Evolutionary conservation across 2,888 invertebrate genomes (phyloP).

Genomic region (Nomada fucata): DNA sequence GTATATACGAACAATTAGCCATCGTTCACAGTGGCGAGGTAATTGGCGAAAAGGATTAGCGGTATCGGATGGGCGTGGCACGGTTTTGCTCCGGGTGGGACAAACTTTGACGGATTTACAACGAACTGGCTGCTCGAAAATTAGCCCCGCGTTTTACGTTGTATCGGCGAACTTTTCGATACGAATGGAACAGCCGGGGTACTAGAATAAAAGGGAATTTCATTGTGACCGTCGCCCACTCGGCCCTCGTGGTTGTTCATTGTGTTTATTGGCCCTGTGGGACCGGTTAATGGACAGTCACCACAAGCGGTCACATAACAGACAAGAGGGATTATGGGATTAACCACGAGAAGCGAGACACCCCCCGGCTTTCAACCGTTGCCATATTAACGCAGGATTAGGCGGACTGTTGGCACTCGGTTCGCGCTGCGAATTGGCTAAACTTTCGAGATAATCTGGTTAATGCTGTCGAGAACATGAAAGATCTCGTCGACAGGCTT

Average conservation of each 20-base stretch:
- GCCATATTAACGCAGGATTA: slow-evolving; percentile 56
- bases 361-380: background rate
- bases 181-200: background rate
- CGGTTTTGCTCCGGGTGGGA: background rate
- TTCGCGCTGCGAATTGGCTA: slow-evolving; percentile 67
- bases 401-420: slow-evolving; percentile 74
- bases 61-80: slow-evolving; percentile 3
- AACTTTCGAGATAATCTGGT: slow-evolving; percentile 66
- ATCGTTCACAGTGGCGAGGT: background rate
- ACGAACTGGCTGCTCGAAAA: slow-evolving; percentile 8
- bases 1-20: background rate
- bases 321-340: slow-evolving; percentile 61
- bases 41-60: slow-evolving; percentile 36
- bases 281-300: slow-evolving; percentile 40
- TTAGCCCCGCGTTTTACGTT: slow-evolving; percentile 3
- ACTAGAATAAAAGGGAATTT: background rate
- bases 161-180: background rate
- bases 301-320: slow-evolving; percentile 40
- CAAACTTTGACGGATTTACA: slow-evolving; percentile 44
- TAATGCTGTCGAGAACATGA: slow-evolving; percentile 34
- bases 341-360: slow-evolving; percentile 41
- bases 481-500: background rate
- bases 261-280: slow-evolving; percentile 29
- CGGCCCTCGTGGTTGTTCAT: background rate
- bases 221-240: slow-evolving; percentile 23